A percentile compares a stretch with the other conserved stretches of the same genome.
phyloP scores from a whole-genome alignment of 64 coral and sea anemone species.

The Stichodactyla helianthus region DNA sequence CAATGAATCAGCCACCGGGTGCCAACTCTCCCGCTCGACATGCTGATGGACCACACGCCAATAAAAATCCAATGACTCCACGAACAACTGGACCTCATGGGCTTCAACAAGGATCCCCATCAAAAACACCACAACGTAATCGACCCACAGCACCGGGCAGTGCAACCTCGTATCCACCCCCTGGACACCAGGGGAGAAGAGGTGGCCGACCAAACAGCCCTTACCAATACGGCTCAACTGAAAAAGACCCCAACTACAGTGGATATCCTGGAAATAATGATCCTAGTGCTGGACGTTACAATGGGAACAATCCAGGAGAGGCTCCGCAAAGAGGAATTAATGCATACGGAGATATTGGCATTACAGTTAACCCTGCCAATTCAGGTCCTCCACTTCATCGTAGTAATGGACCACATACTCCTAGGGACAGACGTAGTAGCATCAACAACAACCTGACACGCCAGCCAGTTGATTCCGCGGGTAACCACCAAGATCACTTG shows the following conservation, averaged over 20 bases:
- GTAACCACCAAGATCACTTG: not conserved
- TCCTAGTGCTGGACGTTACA: not conserved
- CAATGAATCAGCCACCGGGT: not conserved
- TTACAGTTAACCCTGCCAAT: constrained; percentile 4
- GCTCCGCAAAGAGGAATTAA: not conserved
- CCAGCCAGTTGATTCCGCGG: not conserved
- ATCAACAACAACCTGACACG: not conserved
- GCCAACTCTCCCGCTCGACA: not conserved
- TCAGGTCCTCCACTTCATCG: not conserved
- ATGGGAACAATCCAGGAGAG: not conserved
- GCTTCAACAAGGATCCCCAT: not conserved
- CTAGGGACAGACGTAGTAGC: not conserved
- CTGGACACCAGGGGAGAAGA: constrained; percentile 5
- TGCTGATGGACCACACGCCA: not conserved
- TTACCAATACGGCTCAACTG: constrained; percentile 16
- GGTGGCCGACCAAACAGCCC: constrained; percentile 15
- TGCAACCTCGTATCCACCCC: not conserved
- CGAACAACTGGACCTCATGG: not conserved
- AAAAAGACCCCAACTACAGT: not conserved
- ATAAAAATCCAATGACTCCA: not conserved
- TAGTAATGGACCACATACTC: not conserved
- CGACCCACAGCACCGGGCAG: not conserved
- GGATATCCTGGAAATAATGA: not conserved
- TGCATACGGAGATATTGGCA: not conserved
- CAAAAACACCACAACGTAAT: constrained; percentile 12